Evolutionary conservation across 2,888 invertebrate species (phyloP), one percentile per base, ranked within the genome.

Genomic region (Phaedon cochleariae): DNA sequence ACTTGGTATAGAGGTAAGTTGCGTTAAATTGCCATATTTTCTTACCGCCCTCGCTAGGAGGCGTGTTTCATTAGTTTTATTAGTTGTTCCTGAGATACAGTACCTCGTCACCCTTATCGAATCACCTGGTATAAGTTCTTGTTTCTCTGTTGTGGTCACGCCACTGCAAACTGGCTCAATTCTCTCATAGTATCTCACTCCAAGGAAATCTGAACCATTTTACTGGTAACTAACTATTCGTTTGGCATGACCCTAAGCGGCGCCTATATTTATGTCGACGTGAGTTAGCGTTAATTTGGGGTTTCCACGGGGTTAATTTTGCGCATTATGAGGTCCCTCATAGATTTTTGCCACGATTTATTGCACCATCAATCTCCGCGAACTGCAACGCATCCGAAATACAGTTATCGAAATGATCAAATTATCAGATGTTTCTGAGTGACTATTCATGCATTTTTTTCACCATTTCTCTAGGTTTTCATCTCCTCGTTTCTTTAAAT

Each of bases 191-290:
- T 15, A 55, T 62, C 55, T 48, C 48, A 54, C 48, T n/a, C 54
- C 70, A 68, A 71, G 64, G 66, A 70, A 71, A 69, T 68, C 70
- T 60, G 64, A 73, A 71, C 65, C 71, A 72, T 74, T 70, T 66
- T 67, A 68, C 54, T 61, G 55, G 58, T 6, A 15, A 58, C 65
- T 64, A 73, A 71, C 67, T 68, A 71, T 51, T 58, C 70, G 61
- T 66, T 64, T 67, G 55, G 37, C 49, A 55, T 26, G 52, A 45
- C 52, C 22, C 45, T 31, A 29, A 54, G 51, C 41, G 48, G 45
- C 57, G 53, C 34, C 15, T 31, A 51, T 57, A 60, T 67, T 64
- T 60, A 67, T 67, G 63, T 54, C 45, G 60, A 22, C 61, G 61
- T 53, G 46, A 61, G 21, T 61, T 54, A 46, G 45, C 7, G 61